A percentile compares a stretch with the other conserved stretches of the same genome.
phyloP scores from a whole-genome alignment of 2,888 invertebrate species.

The Hirudinaria manillensis region DNA sequence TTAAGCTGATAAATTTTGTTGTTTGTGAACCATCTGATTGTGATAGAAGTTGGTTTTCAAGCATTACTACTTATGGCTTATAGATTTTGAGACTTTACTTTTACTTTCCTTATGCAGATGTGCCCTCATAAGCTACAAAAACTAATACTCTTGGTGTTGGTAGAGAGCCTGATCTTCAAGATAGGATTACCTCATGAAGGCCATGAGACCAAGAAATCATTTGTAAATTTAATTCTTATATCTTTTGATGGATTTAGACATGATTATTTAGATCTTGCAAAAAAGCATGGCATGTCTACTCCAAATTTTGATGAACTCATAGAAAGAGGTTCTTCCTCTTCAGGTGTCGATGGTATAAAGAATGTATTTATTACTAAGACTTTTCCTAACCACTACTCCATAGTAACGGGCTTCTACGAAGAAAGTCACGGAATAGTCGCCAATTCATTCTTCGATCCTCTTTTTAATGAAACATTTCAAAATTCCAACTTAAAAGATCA shows the following conservation, averaged over 20 bases:
- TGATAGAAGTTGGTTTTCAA: no score
- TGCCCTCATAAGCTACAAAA: not conserved
- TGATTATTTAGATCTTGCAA: constrained; percentile 61
- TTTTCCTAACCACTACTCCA: constrained; percentile 69
- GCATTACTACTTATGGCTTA: no score
- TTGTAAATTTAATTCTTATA: constrained; percentile 60
- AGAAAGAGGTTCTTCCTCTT: constrained; percentile 60
- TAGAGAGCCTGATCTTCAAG: not conserved
- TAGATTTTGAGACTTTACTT: no score
- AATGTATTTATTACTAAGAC: constrained; percentile 62
- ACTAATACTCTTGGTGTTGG: not conserved
- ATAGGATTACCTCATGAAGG: not conserved
- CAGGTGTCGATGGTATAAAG: constrained; percentile 46
- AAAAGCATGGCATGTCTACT: constrained; percentile 50
- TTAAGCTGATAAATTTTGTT: no score
- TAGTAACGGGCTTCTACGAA: constrained; percentile 61
- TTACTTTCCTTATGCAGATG: not conserved
- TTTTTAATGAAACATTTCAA: constrained; percentile 42
- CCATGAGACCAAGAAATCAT: constrained; percentile 27
- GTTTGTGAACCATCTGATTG: no score
- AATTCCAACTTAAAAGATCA: constrained; percentile 40
- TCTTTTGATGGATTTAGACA: constrained; percentile 69
- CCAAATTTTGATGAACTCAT: constrained; percentile 61
- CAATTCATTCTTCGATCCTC: constrained; percentile 61
- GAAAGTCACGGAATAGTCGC: constrained; percentile 68